Conservation (phyloP, 2,797 vertebrate genomes). For the Rhinatrema bivittatum region DNA sequence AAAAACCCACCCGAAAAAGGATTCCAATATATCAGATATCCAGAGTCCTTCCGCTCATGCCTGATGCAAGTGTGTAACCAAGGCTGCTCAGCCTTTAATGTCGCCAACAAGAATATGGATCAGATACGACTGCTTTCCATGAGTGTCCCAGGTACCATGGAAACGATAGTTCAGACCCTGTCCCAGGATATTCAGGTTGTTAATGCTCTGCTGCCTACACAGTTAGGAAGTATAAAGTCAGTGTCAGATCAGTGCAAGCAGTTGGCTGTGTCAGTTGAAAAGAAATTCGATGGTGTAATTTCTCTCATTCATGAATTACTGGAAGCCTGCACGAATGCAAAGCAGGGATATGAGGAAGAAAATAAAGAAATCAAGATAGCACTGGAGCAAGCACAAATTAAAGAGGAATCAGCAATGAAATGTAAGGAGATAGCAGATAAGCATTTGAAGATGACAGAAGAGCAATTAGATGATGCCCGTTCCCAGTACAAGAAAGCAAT, state of each 20-base stretch:
- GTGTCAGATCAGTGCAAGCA: conserved; percentile 15
- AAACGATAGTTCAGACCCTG: conserved; percentile 11
- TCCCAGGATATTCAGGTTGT: conserved; percentile 10
- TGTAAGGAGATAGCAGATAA: neutral
- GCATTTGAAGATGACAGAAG: neutral
- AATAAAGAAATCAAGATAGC: neutral
- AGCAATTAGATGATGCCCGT: neutral
- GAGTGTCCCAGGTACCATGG: conserved; percentile 20
- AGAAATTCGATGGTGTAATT: conserved; percentile 14
- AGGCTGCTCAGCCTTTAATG: conserved; percentile 30
- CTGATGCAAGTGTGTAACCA: conserved; percentile 31
- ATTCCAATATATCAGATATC: too few species aligned
- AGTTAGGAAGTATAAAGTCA: conserved; percentile 8
- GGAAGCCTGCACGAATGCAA: conserved; percentile 13
- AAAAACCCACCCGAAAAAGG: too few species aligned
- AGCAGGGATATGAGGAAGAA: conserved; percentile 10
- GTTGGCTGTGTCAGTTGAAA: conserved; percentile 6
- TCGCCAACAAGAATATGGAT: conserved; percentile 32
- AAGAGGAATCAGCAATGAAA: neutral
- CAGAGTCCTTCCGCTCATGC: too few species aligned
- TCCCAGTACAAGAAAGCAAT: neutral
- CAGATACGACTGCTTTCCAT: conserved; percentile 14
- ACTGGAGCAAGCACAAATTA: conserved; percentile 4
- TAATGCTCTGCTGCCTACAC: conserved; percentile 10
- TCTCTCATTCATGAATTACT: conserved; percentile 23